Percentiles rank a stretch among this genome's conserved stretches.
Evolutionary conservation across 2,797 vertebrate species (phyloP).

Genomic region (Platalea minor): DNA sequence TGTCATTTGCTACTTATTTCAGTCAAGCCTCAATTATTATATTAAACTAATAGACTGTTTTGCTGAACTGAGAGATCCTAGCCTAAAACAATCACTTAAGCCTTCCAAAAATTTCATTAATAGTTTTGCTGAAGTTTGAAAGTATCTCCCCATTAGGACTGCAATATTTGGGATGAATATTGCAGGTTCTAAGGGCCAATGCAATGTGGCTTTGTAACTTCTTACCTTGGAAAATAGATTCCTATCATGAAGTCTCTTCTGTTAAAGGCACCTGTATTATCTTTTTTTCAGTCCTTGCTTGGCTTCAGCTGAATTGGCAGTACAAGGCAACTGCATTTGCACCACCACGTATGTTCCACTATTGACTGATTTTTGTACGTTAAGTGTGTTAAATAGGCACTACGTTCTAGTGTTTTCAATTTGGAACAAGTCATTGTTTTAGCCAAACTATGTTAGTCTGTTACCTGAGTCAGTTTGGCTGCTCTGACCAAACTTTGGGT

Average conservation of each 20-base stretch:
- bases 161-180: not conserved
- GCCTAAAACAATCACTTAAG: not conserved
- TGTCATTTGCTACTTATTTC: not conserved
- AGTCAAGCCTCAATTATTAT: not conserved
- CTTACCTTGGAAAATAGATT: not conserved
- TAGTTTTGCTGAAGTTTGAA: not conserved
- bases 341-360: not conserved
- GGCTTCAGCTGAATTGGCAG: not conserved
- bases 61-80: not conserved
- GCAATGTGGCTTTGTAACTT: not conserved
- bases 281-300: not conserved
- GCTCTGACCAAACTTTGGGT: not conserved
- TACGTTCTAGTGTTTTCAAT: fast-evolving
- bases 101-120: not conserved
- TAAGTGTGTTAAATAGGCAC: not conserved
- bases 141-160: not conserved
- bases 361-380: not conserved
- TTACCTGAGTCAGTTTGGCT: not conserved
- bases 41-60: not conserved
- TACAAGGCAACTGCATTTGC: not conserved
- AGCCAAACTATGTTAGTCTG: not conserved
- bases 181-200: not conserved
- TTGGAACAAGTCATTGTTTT: not conserved
- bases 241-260: not conserved
- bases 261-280: not conserved